Conservation (phyloP, 2,888 invertebrate species). For the Agrypnus murinus region DNA sequence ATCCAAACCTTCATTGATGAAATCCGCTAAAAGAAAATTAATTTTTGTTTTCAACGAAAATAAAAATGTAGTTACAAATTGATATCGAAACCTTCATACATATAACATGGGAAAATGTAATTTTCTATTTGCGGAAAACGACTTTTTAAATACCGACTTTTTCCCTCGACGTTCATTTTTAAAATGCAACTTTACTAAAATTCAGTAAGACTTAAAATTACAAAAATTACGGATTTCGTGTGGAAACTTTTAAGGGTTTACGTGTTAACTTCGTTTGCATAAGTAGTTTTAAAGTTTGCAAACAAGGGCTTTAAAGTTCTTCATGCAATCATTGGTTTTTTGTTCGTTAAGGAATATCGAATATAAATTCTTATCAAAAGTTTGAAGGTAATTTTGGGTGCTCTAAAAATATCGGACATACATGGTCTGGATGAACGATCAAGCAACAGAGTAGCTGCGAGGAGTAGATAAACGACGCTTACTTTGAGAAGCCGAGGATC, state of each 20-base stretch:
- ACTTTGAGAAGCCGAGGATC: constrained; percentile 49
- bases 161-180: constrained; percentile 2
- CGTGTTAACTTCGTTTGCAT: constrained; percentile 38
- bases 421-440: constrained; percentile 46
- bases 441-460: constrained; percentile 51
- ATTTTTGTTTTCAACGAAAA: constrained; percentile 16
- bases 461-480: constrained; percentile 55
- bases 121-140: constrained; percentile 6
- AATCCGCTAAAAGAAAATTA: constrained; percentile 12
- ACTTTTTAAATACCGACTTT: constrained; percentile 23
- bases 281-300: constrained; percentile 37
- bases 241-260: constrained; percentile 33
- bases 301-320: constrained; percentile 38
- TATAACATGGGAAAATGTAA: constrained; percentile 4
- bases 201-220: constrained; percentile 32
- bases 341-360: constrained; percentile 31
- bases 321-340: constrained; percentile 29
- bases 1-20: not conserved
- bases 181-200: constrained; percentile 25
- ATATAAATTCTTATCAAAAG: constrained; percentile 34
- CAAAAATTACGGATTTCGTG: constrained; percentile 35
- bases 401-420: constrained; percentile 44
- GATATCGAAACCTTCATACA: too few species aligned
- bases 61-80: too few species aligned
- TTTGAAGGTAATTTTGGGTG: constrained; percentile 32